These are phyloP conservation scores for Tiliqua scincoides DNA, from an alignment of 2,113 vertebrate species.

Conservation along the genomic window DNA sequence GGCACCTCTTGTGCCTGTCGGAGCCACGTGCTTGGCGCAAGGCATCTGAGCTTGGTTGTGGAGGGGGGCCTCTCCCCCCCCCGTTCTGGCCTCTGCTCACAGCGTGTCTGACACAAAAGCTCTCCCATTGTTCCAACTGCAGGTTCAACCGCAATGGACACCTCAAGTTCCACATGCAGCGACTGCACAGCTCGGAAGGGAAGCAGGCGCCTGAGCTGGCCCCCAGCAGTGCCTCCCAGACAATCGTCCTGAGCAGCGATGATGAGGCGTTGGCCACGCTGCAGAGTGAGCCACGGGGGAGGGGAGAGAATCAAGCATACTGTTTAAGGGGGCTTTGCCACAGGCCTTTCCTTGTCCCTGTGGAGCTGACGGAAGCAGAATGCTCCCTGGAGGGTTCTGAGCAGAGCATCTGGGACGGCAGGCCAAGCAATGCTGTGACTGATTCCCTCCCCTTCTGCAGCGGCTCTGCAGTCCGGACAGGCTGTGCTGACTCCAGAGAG, in stretches of 20 bases:
- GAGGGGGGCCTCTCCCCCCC: too few species aligned
- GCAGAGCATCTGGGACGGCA: too few species aligned
- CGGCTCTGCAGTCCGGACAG: conserved; percentile 86
- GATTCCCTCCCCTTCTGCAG: conserved; percentile 2
- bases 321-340: too few species aligned
- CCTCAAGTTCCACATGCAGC: conserved; percentile 96
- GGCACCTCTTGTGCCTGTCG: background rate
- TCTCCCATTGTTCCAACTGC: accelerated
- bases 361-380: too few species aligned
- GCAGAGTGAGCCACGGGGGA: conserved; percentile 77
- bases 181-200: conserved; percentile 88
- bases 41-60: too few species aligned
- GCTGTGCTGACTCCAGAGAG: conserved; percentile 83
- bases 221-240: conserved; percentile 72
- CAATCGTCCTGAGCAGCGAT: conserved; percentile 90
- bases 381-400: too few species aligned
- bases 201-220: conserved; percentile 64
- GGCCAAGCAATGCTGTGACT: too few species aligned
- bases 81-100: too few species aligned
- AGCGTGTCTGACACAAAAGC: background rate
- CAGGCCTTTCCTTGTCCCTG: too few species aligned
- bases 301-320: background rate
- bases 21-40: too few species aligned
- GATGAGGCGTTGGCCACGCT: conserved; percentile 91
- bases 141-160: conserved; percentile 98